These are phyloP conservation scores for Sicus ferrugineus DNA, from an alignment of 2,888 invertebrate genomes.

Conservation along the genomic window DNA sequence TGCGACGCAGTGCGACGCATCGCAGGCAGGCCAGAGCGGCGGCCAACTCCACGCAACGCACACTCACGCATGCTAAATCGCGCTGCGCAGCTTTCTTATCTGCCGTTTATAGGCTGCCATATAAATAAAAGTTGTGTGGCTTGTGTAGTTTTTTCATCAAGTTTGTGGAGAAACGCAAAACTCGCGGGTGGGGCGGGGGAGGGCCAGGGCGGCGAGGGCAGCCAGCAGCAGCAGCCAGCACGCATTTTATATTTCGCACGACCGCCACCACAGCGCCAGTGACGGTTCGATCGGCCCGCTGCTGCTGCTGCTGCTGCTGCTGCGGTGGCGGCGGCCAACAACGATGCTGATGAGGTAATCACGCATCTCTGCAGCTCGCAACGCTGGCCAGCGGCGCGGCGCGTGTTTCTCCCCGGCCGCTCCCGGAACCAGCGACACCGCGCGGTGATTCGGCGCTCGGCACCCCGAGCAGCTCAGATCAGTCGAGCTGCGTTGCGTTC, in stretches of 20 bases:
- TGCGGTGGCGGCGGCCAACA: conserved; percentile 17
- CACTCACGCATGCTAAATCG: background rate
- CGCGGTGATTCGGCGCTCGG: too few relatives aligned
- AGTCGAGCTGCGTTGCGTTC: too few relatives aligned
- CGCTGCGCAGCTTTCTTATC: background rate
- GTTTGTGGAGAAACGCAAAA: too few relatives aligned
- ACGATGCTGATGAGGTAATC: conserved; percentile 37
- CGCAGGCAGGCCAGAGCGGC: background rate
- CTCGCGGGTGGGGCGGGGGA: background rate
- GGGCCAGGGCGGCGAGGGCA: background rate
- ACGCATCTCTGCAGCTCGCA: conserved; percentile 39
- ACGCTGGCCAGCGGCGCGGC: too few relatives aligned
- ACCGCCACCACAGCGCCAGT: background rate
- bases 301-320: conserved; percentile 18
- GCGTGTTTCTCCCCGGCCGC: too few relatives aligned
- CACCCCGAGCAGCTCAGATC: too few relatives aligned
- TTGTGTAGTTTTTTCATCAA: too few relatives aligned
- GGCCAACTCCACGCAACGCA: background rate
- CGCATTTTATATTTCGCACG: conserved; percentile 3
- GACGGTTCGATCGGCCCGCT: conserved; percentile 7
- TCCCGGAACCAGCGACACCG: too few relatives aligned
- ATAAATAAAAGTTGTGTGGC: too few relatives aligned
- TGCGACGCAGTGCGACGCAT: background rate
- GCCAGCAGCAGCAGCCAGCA: background rate
- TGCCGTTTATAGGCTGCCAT: too few relatives aligned